These are phyloP conservation scores for Pollenia amentaria DNA, from an alignment of 2,888 invertebrate genomes.

Conservation along the genomic window DNA sequence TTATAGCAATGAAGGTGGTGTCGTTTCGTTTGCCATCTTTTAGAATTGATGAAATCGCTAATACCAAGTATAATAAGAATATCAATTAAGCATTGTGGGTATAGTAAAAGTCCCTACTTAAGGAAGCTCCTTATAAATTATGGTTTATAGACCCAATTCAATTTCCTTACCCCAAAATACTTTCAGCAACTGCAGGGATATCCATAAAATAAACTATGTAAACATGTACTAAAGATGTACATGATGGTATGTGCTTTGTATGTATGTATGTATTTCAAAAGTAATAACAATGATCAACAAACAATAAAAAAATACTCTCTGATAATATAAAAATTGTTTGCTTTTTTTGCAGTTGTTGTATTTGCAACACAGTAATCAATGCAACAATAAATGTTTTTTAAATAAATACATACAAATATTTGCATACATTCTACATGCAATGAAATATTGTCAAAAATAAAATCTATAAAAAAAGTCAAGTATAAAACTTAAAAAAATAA, in stretches of 20 bases:
- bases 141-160: no score
- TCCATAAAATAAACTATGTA: not conserved
- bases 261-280: slow-evolving; percentile 7
- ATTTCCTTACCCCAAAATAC: no score
- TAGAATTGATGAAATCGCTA: no score
- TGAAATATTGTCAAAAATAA: slow-evolving; percentile 23
- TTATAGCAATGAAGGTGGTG: no score
- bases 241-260: not conserved
- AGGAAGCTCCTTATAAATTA: no score
- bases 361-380: slow-evolving; percentile 42
- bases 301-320: slow-evolving; percentile 6
- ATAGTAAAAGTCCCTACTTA: no score
- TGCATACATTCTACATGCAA: not conserved
- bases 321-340: slow-evolving; percentile 5
- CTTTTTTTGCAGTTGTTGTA: not conserved
- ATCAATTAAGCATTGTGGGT: no score
- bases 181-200: no score
- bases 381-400: slow-evolving; percentile 40
- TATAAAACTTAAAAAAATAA: not conserved
- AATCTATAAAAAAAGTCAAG: slow-evolving; percentile 1
- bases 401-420: slow-evolving; percentile 14
- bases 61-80: no score
- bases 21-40: no score
- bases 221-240: not conserved
- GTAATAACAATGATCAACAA: slow-evolving; percentile 37